phyloP scores from a whole-genome alignment of 2,888 invertebrate species.

The Onthophagus sagittarius region DNA sequence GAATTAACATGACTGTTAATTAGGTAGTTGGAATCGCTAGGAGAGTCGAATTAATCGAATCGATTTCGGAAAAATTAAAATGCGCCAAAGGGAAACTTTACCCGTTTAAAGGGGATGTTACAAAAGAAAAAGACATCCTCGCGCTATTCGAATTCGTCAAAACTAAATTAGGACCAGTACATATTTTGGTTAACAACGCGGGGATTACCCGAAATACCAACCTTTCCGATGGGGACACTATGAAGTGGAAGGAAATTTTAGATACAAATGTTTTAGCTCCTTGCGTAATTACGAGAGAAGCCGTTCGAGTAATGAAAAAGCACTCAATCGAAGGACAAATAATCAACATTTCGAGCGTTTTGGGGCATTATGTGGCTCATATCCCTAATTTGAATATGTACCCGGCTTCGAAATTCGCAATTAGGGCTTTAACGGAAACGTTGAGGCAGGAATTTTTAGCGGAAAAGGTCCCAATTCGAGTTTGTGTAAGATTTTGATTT shows the following conservation, averaged over 20 bases:
- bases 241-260: constrained; percentile 30
- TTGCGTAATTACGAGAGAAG: constrained; percentile 33
- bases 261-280: constrained; percentile 35
- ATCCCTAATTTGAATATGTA: constrained; percentile 35
- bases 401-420: constrained; percentile 39
- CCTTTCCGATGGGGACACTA: constrained; percentile 30
- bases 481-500: constrained; percentile 36
- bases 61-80: constrained; percentile 25
- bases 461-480: constrained; percentile 37
- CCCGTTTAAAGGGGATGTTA: constrained; percentile 30
- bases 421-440: constrained; percentile 43
- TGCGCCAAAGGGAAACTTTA: constrained; percentile 25
- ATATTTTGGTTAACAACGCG: constrained; percentile 34
- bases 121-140: constrained; percentile 31
- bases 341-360: constrained; percentile 35
- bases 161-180: constrained; percentile 30
- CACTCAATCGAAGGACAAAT: constrained; percentile 32
- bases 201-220: constrained; percentile 28
- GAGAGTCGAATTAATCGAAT: constrained; percentile 30
- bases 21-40: constrained; percentile 36
- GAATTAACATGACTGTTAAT: not conserved
- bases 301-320: constrained; percentile 30
- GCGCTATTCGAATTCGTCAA: constrained; percentile 29
- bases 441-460: constrained; percentile 41
- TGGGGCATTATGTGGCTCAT: constrained; percentile 34